Conservation (phyloP, 2,797 vertebrate genomes). For the Cynopterus sphinx region DNA sequence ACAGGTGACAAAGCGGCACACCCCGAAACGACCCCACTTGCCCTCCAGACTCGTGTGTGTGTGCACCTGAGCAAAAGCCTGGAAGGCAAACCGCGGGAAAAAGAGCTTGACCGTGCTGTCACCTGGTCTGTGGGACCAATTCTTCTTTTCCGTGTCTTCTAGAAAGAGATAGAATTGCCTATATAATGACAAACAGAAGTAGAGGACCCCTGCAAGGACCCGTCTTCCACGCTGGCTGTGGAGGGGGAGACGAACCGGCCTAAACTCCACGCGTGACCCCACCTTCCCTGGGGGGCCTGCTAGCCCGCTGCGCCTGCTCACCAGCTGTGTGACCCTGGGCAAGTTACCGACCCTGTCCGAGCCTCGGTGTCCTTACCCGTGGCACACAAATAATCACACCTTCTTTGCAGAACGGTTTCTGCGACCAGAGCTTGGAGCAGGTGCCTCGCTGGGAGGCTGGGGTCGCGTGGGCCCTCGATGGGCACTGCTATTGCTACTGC, state of each 20-base stretch:
- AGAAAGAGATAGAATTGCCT: not conserved
- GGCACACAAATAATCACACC: not conserved
- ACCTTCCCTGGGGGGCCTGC: too few relatives aligned
- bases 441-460: not conserved
- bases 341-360: not conserved
- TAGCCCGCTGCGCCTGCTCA: not conserved
- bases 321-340: not conserved
- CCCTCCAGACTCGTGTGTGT: not conserved
- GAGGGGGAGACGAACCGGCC: not conserved
- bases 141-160: not conserved
- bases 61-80: too few relatives aligned
- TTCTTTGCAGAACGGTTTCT: not conserved
- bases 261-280: not conserved
- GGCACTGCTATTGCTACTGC: not conserved
- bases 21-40: not conserved
- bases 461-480: not conserved
- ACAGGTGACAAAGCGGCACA: fast-evolving
- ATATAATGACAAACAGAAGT: not conserved
- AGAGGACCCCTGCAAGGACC: not conserved
- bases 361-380: not conserved
- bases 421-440: not conserved
- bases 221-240: not conserved
- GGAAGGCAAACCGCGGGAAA: not conserved
- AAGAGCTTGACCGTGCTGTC: too few relatives aligned
- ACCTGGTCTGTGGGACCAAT: not conserved